Base-by-base conservation (phyloP, 2,888 invertebrate species). In the Cheilosia vulpina region DNA sequence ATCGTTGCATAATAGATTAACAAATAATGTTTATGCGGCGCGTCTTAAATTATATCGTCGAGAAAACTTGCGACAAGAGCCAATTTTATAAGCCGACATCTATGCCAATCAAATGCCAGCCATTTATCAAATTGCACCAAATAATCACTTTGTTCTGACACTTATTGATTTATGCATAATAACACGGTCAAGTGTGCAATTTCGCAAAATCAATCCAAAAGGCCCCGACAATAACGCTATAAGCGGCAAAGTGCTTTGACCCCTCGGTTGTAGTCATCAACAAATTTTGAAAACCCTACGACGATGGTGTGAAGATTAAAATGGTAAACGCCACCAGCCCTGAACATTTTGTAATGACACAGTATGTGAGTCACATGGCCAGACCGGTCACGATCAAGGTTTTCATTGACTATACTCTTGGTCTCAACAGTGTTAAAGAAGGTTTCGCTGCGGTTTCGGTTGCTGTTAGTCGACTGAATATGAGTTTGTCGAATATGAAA, bases 371-470 rank as follows among this genome's bases (percentile, higher is more conserved):
- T 71, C 57, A 73, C 38, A 13, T 53, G 62, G 47, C 1, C 63
- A 66, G 75, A 75, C 75, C 58, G 58, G 75, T 75, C 75, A 75
- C 50, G 57, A 66, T 58, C 75, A 75, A 65, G 75, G 75, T 57
- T 34, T 50, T 34, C 55, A 31, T 53, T 21, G 31, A 53, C 7
- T 52, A 43, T 11, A 19, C 17, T 9, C 2, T 7, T 17, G 11
- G 27, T 19, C 21, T 41, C 34, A 5, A 43, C 21, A 34, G 21
- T 13, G 11, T 38, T 4, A 34, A 52, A 21, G 43, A 53, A 72
- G 72, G 31, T 73, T 47, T 63, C 27, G 13, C 55, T 73, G 63
- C 38, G 69, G 69, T 69, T 57, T 65, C 27, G 69, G 69, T 69
- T 57, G 52, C 6, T 3, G 15, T 17, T 27, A 19, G n/a, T 41